Evolutionary conservation across 2,797 vertebrate genomes (phyloP).

Genomic region (Halcyon smyrnensis): DNA sequence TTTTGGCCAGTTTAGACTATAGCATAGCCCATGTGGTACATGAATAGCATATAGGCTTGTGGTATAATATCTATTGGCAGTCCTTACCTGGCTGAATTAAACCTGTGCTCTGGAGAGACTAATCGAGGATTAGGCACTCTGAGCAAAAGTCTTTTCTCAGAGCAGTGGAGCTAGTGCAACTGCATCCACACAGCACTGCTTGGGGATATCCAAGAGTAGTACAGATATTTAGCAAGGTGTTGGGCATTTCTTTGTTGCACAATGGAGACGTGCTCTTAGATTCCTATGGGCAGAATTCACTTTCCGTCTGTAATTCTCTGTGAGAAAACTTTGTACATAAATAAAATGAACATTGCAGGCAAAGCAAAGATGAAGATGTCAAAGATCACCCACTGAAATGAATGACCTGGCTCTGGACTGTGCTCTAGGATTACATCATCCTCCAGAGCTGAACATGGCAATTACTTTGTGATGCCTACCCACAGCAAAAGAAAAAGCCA

Average conservation of each 20-base stretch:
- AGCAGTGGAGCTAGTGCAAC: not conserved
- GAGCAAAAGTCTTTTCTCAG: not conserved
- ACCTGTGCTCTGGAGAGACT: not conserved
- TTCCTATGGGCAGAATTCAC: not conserved
- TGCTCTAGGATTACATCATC: not conserved
- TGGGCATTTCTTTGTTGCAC: not conserved
- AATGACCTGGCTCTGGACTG: not conserved
- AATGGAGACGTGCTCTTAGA: not conserved
- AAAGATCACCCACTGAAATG: not conserved
- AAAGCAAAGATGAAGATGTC: not conserved
- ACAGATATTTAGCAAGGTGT: not conserved
- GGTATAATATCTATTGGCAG: not conserved
- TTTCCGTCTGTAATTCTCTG: not conserved
- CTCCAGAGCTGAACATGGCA: not conserved
- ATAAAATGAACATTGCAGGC: not conserved
- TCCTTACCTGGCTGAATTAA: not conserved
- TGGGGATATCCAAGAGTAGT: not conserved
- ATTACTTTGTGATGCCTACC: not conserved
- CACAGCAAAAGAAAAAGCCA: not conserved
- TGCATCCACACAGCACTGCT: not conserved
- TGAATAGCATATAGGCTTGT: not conserved
- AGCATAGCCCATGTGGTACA: not conserved
- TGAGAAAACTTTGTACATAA: not conserved
- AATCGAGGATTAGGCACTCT: not conserved
- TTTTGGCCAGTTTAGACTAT: not conserved